Conservation (phyloP, 2,113 vertebrate species). For the Melanocharis versteri region DNA sequence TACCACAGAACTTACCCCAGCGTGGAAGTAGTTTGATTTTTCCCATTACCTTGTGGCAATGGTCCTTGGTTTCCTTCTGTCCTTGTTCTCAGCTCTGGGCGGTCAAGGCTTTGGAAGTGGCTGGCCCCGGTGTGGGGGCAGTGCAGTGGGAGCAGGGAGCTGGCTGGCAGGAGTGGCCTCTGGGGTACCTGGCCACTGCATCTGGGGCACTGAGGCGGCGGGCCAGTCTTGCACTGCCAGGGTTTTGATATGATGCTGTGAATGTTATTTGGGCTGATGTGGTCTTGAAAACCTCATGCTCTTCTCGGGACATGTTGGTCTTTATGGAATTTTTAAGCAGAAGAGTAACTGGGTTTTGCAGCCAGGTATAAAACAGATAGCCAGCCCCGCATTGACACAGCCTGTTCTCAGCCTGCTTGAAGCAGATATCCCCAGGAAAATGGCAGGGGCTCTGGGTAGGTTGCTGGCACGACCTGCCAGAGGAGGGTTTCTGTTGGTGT, state of each 20-base stretch:
- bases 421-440: not conserved
- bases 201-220: rapidly evolving
- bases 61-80: not conserved
- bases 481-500: not conserved
- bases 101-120: not conserved
- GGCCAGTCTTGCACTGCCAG: rapidly evolving
- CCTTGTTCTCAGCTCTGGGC: rapidly evolving
- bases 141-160: not conserved
- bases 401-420: not conserved
- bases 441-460: not conserved
- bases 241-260: not conserved
- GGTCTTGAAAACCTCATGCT: not conserved
- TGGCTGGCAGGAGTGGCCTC: not conserved
- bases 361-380: not conserved
- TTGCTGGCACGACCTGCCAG: not conserved
- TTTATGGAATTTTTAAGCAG: not conserved
- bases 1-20: not conserved
- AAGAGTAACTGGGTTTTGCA: not conserved
- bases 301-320: not conserved
- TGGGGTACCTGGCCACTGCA: not conserved
- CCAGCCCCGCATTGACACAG: not conserved
- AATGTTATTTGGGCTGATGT: not conserved
- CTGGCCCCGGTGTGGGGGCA: not conserved
- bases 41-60: not conserved
- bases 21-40: not conserved